Evolutionary conservation across 2,797 vertebrate genomes (phyloP).

Genomic region (Acrossocheilus fasciatus): DNA sequence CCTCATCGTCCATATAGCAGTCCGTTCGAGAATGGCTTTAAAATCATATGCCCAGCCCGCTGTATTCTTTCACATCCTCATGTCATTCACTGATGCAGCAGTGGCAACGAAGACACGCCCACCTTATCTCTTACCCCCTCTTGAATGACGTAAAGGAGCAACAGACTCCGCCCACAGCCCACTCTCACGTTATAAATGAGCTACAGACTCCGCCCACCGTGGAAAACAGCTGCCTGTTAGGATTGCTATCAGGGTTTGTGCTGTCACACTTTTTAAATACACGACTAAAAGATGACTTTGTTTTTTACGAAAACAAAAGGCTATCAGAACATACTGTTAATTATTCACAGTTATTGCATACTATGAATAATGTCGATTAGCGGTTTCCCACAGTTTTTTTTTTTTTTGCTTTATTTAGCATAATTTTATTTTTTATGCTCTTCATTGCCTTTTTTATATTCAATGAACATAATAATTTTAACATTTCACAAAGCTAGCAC

Average conservation of each 20-base stretch:
- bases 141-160: conserved; percentile 58
- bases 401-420: background rate
- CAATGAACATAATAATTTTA: background rate
- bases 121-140: conserved; percentile 65
- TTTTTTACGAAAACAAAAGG: background rate
- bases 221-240: conserved; percentile 18
- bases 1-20: conserved; percentile 62
- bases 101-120: conserved; percentile 76
- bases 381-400: background rate
- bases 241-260: background rate
- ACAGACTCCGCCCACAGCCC: conserved; percentile 46
- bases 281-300: background rate
- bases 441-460: background rate
- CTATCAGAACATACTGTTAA: background rate
- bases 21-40: conserved; percentile 72
- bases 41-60: conserved; percentile 66
- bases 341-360: background rate
- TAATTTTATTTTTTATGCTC: too few species aligned
- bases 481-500: background rate
- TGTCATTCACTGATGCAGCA: conserved; percentile 85
- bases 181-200: background rate
- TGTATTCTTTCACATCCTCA: conserved; percentile 72
- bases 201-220: conserved; percentile 25
- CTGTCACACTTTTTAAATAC: background rate
- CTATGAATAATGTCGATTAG: background rate